Conservation (phyloP, 2,113 vertebrate species). For the Pachypanchax playfairii region DNA sequence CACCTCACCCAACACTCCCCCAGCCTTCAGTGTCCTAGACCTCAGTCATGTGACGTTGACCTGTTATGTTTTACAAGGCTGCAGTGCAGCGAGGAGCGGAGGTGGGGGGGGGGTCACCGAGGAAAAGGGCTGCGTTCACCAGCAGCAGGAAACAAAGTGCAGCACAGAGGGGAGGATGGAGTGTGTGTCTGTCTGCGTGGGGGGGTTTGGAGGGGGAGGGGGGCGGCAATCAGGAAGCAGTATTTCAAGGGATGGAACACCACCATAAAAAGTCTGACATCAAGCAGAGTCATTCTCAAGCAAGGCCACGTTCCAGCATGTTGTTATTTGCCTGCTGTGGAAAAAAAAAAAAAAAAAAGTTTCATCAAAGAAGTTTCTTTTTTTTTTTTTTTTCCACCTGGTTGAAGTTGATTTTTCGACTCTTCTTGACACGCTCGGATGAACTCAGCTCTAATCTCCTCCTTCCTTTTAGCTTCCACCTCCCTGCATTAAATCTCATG, state of each 20-base stretch:
- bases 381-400: slow-evolving; percentile 55
- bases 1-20: slow-evolving; percentile 7
- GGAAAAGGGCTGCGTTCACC: slow-evolving; percentile 62
- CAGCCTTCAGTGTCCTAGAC: slow-evolving; percentile 60
- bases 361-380: slow-evolving; percentile 61
- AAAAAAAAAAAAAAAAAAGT: slow-evolving; percentile 48
- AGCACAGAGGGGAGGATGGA: slow-evolving; percentile 33
- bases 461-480: slow-evolving; percentile 38
- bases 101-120: slow-evolving; percentile 61
- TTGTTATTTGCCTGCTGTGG: slow-evolving; percentile 42
- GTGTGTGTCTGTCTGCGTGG: slow-evolving; percentile 29
- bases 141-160: slow-evolving; percentile 70
- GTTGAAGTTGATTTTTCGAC: slow-evolving; percentile 55
- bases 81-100: slow-evolving; percentile 50
- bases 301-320: slow-evolving; percentile 34
- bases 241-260: slow-evolving; percentile 68
- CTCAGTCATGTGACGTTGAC: slow-evolving; percentile 73
- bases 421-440: slow-evolving; percentile 66
- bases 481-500: too few species aligned
- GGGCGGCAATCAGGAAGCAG: slow-evolving; percentile 59
- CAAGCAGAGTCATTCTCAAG: slow-evolving; percentile 41
- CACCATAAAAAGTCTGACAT: slow-evolving; percentile 66
- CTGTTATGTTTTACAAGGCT: slow-evolving; percentile 77
- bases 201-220: slow-evolving; percentile 22
- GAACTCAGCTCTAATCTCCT: slow-evolving; percentile 60